Conservation (phyloP, 2,888 invertebrate genomes). For the Oconnorella tubifera region DNA sequence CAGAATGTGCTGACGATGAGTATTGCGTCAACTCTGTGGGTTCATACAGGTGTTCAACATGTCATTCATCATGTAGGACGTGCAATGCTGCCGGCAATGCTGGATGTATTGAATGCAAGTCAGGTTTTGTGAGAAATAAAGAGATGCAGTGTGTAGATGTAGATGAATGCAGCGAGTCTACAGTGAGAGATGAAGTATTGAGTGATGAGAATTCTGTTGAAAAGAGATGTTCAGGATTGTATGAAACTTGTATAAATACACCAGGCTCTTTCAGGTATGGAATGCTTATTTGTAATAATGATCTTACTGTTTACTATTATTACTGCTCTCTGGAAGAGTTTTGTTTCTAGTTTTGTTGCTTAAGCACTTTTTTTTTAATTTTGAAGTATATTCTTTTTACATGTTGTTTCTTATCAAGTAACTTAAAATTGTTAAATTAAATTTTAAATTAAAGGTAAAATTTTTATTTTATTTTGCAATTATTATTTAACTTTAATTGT, state of each 20-base stretch:
- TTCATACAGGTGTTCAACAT: constrained; percentile 52
- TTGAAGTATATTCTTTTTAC: background rate
- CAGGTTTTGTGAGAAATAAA: constrained; percentile 66
- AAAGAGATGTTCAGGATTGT: constrained; percentile 8
- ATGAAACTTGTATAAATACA: constrained; percentile 41
- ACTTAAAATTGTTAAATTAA: background rate
- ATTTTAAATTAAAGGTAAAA: background rate
- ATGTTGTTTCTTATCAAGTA: no score
- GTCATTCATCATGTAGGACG: constrained; percentile 72
- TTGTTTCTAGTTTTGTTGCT: background rate
- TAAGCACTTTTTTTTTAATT: background rate
- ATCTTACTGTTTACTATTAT: no score
- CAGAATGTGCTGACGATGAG: constrained; percentile 23
- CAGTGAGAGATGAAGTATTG: no score
- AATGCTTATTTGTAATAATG: background rate
- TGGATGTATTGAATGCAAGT: constrained; percentile 78
- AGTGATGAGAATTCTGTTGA: no score
- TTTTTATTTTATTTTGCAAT: background rate
- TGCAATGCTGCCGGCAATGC: constrained; percentile 68
- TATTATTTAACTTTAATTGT: background rate
- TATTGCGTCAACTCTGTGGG: constrained; percentile 34
- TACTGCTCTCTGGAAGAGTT: no score
- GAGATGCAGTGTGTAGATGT: constrained; percentile 67
- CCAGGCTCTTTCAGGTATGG: constrained; percentile 44
- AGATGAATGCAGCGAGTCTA: constrained; percentile 47